Evolutionary conservation across 2,797 vertebrate species (phyloP), one percentile per base, ranked within the genome.

Genomic region (Lepus oiostolus): DNA sequence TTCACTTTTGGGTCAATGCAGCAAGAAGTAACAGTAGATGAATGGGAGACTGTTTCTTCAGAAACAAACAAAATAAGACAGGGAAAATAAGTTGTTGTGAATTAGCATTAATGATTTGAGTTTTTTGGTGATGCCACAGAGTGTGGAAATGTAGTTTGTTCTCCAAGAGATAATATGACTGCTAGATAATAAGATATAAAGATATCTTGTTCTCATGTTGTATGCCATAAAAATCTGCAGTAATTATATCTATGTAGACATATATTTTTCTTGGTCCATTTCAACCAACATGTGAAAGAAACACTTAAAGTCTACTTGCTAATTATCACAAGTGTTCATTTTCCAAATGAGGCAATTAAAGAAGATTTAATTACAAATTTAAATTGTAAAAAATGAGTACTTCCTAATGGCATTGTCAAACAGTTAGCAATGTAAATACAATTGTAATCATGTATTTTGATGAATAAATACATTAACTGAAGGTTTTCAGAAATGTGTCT

Each of bases 261-360:
- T 79, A 75, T 70, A 12, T 6, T 32, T 70, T 62, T 79, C 11
- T 85, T 68, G 26, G 21, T 83, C 4, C 22, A 84, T 52, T 75
- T 22, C 24, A 86, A 65, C 26, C 35, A 67, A 82, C 8, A 28
- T 35, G 26, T 82, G 11, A 85, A 93, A 50, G 13, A 52, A 88
- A 74, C 21, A 62, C 84, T 71, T 85, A 88, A 62, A 80, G 68
- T 42, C 26, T 84, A 24, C 12, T 71, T 67, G 75, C 35, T 72
- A 72, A 84, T 87, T 58, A 32, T 88, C 10, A 86, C 7, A 85
- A 76, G 19, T 76, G n/a, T 74, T 85, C 47, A 82, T 86, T 95
- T 83, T 94, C 52, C 60, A 91, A 91, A 75, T 79, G n/a, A 84
- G 42, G 22, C 17, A 52, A 62, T 75, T 86, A 85, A 74, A n/a